Percentiles rank a stretch among this genome's conserved stretches.
Evolutionary conservation across 1,140 invertebrate genomes (phyloP).

Genomic region (Holotrichia oblita): DNA sequence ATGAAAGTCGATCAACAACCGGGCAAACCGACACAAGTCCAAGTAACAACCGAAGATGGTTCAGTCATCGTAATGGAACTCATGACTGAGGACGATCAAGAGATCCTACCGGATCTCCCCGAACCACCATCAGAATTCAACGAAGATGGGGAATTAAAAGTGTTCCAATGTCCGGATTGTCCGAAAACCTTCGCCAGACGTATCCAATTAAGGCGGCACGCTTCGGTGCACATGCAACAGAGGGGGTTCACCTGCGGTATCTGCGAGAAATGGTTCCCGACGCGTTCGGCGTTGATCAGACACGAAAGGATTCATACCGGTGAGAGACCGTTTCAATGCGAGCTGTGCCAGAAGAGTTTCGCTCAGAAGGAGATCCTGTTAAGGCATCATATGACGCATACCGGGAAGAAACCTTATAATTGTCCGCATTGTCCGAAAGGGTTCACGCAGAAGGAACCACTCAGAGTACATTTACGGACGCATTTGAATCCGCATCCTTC

Average conservation of each 20-base stretch:
- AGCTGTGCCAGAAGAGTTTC: slow-evolving; percentile 76
- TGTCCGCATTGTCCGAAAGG: slow-evolving; percentile 79
- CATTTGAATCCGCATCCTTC: slow-evolving; percentile 68
- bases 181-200: slow-evolving; percentile 68
- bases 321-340: slow-evolving; percentile 80
- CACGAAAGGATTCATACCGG: slow-evolving; percentile 83
- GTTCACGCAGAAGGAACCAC: slow-evolving; percentile 75
- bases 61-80: slow-evolving; percentile 62
- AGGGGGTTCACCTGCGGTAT: slow-evolving; percentile 71
- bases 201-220: slow-evolving; percentile 69
- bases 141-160: slow-evolving; percentile 64
- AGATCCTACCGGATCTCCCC: slow-evolving; percentile 31
- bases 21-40: slow-evolving; percentile 60
- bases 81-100: slow-evolving; percentile 58
- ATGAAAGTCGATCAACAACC: slow-evolving; percentile 58
- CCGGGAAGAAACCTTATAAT: slow-evolving; percentile 82
- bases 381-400: slow-evolving; percentile 86
- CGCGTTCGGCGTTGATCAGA: slow-evolving; percentile 78
- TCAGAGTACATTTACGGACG: slow-evolving; percentile 70
- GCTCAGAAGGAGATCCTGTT: slow-evolving; percentile 82
- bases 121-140: slow-evolving; percentile 46
- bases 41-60: slow-evolving; percentile 62
- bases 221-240: slow-evolving; percentile 69
- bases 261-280: slow-evolving; percentile 85
- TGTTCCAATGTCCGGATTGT: slow-evolving; percentile 68